Evolutionary conservation across 2,797 vertebrate species (phyloP), one percentile per base, ranked within the genome.

Genomic region (Darevskia nairensis): DNA sequence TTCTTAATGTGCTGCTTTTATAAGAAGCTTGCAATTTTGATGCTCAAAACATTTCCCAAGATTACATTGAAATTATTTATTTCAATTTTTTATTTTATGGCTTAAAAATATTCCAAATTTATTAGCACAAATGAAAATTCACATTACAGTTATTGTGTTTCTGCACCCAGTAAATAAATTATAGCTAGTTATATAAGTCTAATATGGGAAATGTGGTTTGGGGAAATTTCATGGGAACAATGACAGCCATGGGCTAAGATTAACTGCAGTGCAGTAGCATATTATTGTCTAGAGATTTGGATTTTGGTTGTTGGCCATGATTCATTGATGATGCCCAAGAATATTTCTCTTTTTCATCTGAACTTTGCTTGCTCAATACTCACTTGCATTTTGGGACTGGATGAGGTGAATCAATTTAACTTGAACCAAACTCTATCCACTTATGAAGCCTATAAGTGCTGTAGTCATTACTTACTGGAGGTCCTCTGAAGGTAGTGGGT

Each of bases 1-100:
- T 59, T 23, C 39, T 80, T 89, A n/a, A 59, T 87, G 85, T 50
- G 78, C 29, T 85, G 29, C 11, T 88, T 89, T 93, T 90, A 88
- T 92, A 87, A 89, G 76, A 80, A 74, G 61, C 29, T 46, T 85
- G 29, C 55, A 39, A 32, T 74, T 85, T 85, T 29, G 68, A 29
- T 50, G 2, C 5, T 79, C 41, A n/a, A 32, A 80, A 59, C 39
- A 61, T 61, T 84, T 8, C 46, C 44, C 61, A 69, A 69, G 17
- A 19, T 76, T 35, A 55, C 25, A 39, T 13, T 4, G 39, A 25
- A 10, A 64, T 68, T 68, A 59, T 46, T 77, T 32, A 69, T 83
- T 29, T 82, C 15, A 46, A 35, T 66, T 76, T 39, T 19, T 68
- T 50, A 66, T 50, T 75, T 64, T 61, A 66, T 21, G 39, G 32